Conservation (phyloP, 2,797 vertebrate genomes). For the Neosilurus hyrtlii region DNA sequence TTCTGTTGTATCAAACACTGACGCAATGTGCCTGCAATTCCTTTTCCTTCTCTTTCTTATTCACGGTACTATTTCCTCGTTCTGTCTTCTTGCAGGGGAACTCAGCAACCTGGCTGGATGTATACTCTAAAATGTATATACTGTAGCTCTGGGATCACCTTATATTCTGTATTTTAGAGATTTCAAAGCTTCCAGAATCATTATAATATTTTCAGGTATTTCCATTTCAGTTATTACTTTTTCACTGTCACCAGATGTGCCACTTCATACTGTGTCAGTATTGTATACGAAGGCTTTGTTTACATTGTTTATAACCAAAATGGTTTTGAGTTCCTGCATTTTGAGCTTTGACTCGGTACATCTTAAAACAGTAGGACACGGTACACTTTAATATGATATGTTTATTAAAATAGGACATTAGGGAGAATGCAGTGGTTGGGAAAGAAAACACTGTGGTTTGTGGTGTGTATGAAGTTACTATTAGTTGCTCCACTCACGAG, state of each 20-base stretch:
- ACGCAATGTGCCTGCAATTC: conserved; percentile 46
- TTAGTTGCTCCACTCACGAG: conserved; percentile 65
- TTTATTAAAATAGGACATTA: conserved; percentile 5
- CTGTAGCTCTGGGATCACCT: neutral
- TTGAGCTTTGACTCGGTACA: neutral
- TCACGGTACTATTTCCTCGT: conserved; percentile 28
- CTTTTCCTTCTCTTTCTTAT: conserved; percentile 38
- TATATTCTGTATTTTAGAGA: neutral
- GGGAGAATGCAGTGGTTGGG: conserved; percentile 12
- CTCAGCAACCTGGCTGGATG: neutral
- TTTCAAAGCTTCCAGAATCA: neutral
- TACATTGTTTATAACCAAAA: conserved; percentile 9
- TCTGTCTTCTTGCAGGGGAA: conserved; percentile 27
- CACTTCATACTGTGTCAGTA: neutral
- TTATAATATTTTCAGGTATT: neutral
- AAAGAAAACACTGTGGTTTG: conserved; percentile 29
- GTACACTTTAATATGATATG: neutral
- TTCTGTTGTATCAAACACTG: conserved; percentile 38
- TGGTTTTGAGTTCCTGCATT: conserved; percentile 1
- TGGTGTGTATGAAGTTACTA: conserved; percentile 54
- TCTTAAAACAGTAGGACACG: neutral
- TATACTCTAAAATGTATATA: conserved; percentile 10
- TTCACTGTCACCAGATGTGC: neutral
- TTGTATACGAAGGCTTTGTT: neutral
- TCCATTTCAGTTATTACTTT: neutral